phyloP scores from a whole-genome alignment of 2,797 vertebrate genomes.

The Champsocephalus gunnari region DNA sequence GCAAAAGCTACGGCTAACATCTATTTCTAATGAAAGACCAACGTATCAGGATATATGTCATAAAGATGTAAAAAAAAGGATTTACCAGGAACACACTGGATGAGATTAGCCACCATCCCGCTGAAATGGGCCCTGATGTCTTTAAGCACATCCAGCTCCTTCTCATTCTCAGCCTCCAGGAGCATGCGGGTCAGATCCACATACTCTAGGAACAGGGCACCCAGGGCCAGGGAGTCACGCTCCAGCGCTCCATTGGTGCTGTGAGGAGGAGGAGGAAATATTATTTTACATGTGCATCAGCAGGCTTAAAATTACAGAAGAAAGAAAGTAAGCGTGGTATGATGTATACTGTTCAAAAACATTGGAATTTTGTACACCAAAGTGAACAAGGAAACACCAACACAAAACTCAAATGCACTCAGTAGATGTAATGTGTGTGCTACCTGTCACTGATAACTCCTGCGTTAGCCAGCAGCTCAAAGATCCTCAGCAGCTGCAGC shows the following conservation, averaged over 20 bases:
- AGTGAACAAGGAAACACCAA: neutral
- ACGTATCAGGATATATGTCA: neutral
- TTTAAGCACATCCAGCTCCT: slow-evolving; percentile 98
- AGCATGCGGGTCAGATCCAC: slow-evolving; percentile 99
- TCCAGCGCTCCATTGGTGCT: slow-evolving; percentile 98
- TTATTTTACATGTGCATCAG: neutral
- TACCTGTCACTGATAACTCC: slow-evolving; percentile 99
- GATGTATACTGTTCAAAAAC: no score
- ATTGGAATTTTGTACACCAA: neutral
- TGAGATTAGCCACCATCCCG: slow-evolving; percentile 98
- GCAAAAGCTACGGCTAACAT: neutral
- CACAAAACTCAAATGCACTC: neutral
- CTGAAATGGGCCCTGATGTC: slow-evolving; percentile 99
- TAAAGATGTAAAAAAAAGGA: neutral
- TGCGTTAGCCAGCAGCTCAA: slow-evolving; percentile 97
- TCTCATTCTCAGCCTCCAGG: slow-evolving; percentile 98
- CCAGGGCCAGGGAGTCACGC: slow-evolving; percentile 94
- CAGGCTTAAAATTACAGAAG: neutral
- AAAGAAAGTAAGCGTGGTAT: neutral
- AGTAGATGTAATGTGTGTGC: neutral
- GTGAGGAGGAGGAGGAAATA: neutral
- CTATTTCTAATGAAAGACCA: no score
- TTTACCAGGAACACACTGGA: slow-evolving; percentile 98
- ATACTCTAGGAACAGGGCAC: slow-evolving; percentile 97
- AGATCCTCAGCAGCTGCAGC: slow-evolving; percentile 95